Percentiles rank a stretch among this genome's conserved stretches.
phyloP scores from a whole-genome alignment of 2,113 vertebrate genomes.

The Murina feae region DNA sequence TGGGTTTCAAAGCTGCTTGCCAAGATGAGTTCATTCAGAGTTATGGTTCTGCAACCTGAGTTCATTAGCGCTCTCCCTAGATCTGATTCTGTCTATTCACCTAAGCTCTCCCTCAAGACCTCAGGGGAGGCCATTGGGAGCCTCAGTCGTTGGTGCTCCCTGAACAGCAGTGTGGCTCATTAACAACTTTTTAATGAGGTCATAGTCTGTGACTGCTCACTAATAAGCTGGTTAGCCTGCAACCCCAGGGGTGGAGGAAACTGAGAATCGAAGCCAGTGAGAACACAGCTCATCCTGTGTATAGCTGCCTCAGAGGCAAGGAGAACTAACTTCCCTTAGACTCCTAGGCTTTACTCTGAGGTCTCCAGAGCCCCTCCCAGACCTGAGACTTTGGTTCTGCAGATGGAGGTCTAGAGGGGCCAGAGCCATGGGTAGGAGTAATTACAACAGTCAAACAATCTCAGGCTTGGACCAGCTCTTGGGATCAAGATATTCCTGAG shows the following conservation, averaged over 20 bases:
- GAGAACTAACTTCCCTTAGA: background rate
- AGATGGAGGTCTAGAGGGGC: background rate
- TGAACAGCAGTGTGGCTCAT: constrained; percentile 27
- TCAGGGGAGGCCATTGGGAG: background rate
- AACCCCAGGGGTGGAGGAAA: background rate
- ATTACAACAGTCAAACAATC: background rate
- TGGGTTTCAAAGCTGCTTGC: background rate
- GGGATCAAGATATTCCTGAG: background rate
- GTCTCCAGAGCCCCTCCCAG: background rate
- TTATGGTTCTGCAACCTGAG: background rate
- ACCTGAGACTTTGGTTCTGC: background rate
- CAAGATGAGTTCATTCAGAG: background rate
- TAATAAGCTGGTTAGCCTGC: constrained; percentile 27
- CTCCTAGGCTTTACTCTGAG: background rate
- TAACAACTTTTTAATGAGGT: constrained; percentile 68
- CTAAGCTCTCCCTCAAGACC: background rate
- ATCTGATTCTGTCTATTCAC: constrained; percentile 5
- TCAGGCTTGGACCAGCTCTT: background rate
- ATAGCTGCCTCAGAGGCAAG: background rate
- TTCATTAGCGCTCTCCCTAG: background rate
- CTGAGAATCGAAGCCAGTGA: background rate
- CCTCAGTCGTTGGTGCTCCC: background rate
- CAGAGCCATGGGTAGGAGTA: background rate
- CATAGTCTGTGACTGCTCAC: constrained; percentile 10
- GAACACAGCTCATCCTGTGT: background rate